A percentile compares a stretch with the other conserved stretches of the same genome.
phyloP scores from a whole-genome alignment of 2,888 invertebrate genomes.

The Lasioglossum villosulum region DNA sequence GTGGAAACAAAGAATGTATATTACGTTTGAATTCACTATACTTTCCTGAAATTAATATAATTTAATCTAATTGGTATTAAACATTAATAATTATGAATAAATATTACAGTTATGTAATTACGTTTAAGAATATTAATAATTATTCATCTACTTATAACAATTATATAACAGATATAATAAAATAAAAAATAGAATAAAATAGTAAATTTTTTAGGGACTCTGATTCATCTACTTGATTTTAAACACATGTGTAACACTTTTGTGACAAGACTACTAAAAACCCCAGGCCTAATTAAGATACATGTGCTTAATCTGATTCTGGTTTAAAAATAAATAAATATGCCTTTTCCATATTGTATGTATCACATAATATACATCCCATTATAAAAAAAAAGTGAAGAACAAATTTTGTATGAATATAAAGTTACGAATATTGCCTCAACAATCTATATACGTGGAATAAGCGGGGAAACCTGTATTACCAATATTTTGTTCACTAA shows the following conservation, averaged over 20 bases:
- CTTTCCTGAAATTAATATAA: conserved; percentile 81
- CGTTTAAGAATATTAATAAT: neutral
- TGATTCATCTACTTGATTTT: neutral
- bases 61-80: neutral
- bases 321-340: neutral
- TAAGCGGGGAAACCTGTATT: too few species aligned
- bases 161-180: too few species aligned
- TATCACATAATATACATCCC: neutral
- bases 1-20: conserved; percentile 88
- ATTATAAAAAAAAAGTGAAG: neutral
- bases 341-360: neutral
- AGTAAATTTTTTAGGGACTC: neutral
- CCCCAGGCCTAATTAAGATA: neutral
- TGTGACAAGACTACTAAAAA: neutral
- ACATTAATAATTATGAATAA: neutral
- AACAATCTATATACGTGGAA: neutral
- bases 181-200: too few species aligned
- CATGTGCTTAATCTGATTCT: neutral
- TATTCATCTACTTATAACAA: neutral
- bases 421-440: neutral
- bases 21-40: conserved; percentile 88
- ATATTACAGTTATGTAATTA: neutral
- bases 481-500: neutral
- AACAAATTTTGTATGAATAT: neutral
- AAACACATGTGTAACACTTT: neutral